Evolutionary conservation across 2,113 vertebrate species (phyloP).

Genomic region (Etheostoma cragini): DNA sequence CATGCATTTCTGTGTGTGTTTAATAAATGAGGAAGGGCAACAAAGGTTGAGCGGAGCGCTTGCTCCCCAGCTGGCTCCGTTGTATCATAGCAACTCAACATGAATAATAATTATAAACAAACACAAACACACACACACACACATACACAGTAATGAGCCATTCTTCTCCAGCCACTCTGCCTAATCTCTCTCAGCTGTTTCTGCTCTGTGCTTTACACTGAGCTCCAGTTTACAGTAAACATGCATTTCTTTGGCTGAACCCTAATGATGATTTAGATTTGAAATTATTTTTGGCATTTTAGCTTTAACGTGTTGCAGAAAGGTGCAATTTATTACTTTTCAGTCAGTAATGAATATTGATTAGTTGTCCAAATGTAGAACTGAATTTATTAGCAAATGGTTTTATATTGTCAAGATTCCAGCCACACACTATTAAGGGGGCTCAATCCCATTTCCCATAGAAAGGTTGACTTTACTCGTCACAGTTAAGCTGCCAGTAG

Average conservation of each 20-base stretch:
- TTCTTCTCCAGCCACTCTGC: slow-evolving; percentile 65
- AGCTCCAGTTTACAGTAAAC: slow-evolving; percentile 58
- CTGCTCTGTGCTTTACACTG: slow-evolving; percentile 44
- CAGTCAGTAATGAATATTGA: neutral
- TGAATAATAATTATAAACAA: slow-evolving; percentile 80
- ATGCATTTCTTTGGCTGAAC: slow-evolving; percentile 50
- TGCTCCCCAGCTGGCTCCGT: slow-evolving; percentile 75
- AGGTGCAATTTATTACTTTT: neutral
- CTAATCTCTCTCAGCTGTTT: slow-evolving; percentile 78
- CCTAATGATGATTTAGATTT: slow-evolving; percentile 44
- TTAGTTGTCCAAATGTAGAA: neutral
- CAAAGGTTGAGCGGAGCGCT: slow-evolving; percentile 76
- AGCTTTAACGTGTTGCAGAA: neutral
- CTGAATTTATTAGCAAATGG: neutral
- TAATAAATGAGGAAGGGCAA: slow-evolving; percentile 81
- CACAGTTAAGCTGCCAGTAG: neutral
- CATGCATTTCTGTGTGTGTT: slow-evolving; percentile 68
- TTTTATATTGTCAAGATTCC: neutral
- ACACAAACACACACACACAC: slow-evolving; percentile 40
- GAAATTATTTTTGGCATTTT: slow-evolving; percentile 52
- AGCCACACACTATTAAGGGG: neutral
- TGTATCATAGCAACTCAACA: slow-evolving; percentile 82
- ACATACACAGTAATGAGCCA: slow-evolving; percentile 65
- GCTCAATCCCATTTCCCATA: neutral
- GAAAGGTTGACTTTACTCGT: neutral